A percentile compares a stretch with the other conserved stretches of the same genome.
phyloP scores from a whole-genome alignment of 2,113 vertebrate genomes.

The Ictalurus furcatus region DNA sequence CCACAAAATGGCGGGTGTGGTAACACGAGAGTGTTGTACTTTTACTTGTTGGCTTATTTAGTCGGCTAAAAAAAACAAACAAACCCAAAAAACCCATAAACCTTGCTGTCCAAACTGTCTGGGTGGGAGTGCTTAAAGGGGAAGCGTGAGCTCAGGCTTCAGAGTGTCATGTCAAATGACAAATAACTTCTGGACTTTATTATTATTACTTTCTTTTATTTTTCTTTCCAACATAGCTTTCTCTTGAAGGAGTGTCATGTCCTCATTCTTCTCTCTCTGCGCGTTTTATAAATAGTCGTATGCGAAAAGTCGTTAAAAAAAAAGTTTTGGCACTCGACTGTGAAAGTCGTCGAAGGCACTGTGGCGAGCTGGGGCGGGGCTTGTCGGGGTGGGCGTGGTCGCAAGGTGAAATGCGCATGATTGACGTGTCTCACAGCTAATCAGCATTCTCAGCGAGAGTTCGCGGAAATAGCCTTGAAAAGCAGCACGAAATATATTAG shows the following conservation, averaged over 20 bases:
- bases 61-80: background rate
- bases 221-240: background rate
- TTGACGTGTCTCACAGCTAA: background rate
- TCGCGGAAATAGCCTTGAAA: background rate
- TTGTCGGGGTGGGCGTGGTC: conserved; percentile 21
- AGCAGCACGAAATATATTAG: background rate
- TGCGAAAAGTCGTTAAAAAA: background rate
- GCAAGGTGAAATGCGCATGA: background rate
- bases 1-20: conserved; percentile 80
- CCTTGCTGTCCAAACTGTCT: conserved; percentile 20
- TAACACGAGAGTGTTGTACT: conserved; percentile 60
- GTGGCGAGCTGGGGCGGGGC: conserved; percentile 27
- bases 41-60: conserved; percentile 43
- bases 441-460: background rate
- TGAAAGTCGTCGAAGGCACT: conserved; percentile 42
- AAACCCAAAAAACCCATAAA: background rate
- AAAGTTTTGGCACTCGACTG: conserved; percentile 46
- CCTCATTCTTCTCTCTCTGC: too few relatives aligned
- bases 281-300: background rate
- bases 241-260: too few relatives aligned
- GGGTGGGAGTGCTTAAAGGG: conserved; percentile 25
- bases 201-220: background rate
- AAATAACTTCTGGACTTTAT: background rate
- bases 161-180: conserved; percentile 26
- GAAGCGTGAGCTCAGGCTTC: background rate